These are phyloP conservation scores for Lasius fuliginosus DNA, from an alignment of 2,888 invertebrate genomes.

Conservation along the genomic window DNA sequence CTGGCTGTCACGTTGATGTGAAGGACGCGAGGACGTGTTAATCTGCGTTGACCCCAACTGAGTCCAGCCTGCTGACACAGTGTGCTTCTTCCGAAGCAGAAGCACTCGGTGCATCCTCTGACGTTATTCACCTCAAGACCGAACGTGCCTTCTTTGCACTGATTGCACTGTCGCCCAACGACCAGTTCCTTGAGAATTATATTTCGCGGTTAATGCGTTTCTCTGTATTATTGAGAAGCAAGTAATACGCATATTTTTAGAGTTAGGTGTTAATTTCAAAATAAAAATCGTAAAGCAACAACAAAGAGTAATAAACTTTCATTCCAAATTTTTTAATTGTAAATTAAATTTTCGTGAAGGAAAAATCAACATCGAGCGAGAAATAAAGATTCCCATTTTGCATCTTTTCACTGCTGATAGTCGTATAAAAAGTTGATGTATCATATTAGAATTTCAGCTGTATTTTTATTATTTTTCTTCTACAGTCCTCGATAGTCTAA, in stretches of 20 bases:
- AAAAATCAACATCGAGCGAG: background rate
- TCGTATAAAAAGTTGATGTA: no score
- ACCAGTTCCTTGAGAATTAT: conserved; percentile 90
- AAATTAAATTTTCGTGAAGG: background rate
- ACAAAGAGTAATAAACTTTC: background rate
- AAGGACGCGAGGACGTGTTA: conserved; percentile 87
- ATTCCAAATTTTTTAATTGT: background rate
- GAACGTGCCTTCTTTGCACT: conserved; percentile 95
- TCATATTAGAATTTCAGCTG: no score
- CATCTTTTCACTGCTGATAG: background rate
- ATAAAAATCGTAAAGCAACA: background rate
- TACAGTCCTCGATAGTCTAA: no score
- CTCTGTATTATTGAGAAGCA: background rate
- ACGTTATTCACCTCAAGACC: conserved; percentile 93
- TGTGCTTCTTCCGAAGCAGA: conserved; percentile 96
- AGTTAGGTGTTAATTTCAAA: background rate
- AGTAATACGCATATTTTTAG: background rate
- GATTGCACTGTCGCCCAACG: conserved; percentile 93
- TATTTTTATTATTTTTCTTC: no score
- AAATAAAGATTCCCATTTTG: background rate
- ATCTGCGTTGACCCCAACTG: conserved; percentile 93
- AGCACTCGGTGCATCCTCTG: conserved; percentile 97
- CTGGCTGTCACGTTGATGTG: conserved; percentile 81
- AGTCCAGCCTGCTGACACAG: conserved; percentile 93
- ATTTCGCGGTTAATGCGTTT: background rate